Percentiles rank a stretch among this genome's conserved stretches.
Evolutionary conservation across 2,113 vertebrate species (phyloP).

Genomic region (Micromys minutus): DNA sequence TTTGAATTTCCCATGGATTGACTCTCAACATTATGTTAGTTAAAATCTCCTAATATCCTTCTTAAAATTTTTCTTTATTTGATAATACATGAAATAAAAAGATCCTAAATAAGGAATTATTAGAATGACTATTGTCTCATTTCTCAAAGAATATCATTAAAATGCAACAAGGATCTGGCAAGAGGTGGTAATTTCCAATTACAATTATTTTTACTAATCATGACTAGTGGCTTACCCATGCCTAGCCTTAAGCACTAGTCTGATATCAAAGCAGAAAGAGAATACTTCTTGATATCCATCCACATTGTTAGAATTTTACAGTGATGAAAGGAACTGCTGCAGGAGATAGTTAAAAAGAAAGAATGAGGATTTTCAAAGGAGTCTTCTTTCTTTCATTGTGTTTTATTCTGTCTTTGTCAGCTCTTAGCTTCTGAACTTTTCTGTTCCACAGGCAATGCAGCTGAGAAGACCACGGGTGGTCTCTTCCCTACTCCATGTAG

Average conservation of each 20-base stretch:
- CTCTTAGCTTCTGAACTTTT: slow-evolving; percentile 54
- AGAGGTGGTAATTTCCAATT: not conserved
- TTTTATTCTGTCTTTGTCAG: slow-evolving; percentile 59
- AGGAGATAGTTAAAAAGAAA: slow-evolving; percentile 50
- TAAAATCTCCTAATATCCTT: slow-evolving; percentile 4
- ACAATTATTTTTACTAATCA: slow-evolving; percentile 22
- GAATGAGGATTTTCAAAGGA: slow-evolving; percentile 67
- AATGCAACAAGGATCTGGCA: not conserved
- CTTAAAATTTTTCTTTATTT: not conserved
- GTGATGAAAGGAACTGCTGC: slow-evolving; percentile 51
- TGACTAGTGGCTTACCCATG: not conserved
- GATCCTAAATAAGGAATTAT: slow-evolving; percentile 6
- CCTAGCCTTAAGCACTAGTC: slow-evolving; percentile 49
- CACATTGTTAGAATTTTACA: slow-evolving; percentile 43
- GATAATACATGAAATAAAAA: slow-evolving; percentile 21
- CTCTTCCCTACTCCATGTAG: not conserved
- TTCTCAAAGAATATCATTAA: slow-evolving; percentile 40
- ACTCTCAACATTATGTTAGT: not conserved
- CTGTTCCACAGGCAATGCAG: slow-evolving; percentile 54
- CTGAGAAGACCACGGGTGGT: slow-evolving; percentile 53
- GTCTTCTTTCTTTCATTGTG: slow-evolving; percentile 51
- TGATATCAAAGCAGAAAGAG: slow-evolving; percentile 44
- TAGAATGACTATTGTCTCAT: not conserved
- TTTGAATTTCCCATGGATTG: not conserved
- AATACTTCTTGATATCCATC: not conserved